phyloP scores from a whole-genome alignment of 2,797 vertebrate genomes.

The Characodon lateralis region DNA sequence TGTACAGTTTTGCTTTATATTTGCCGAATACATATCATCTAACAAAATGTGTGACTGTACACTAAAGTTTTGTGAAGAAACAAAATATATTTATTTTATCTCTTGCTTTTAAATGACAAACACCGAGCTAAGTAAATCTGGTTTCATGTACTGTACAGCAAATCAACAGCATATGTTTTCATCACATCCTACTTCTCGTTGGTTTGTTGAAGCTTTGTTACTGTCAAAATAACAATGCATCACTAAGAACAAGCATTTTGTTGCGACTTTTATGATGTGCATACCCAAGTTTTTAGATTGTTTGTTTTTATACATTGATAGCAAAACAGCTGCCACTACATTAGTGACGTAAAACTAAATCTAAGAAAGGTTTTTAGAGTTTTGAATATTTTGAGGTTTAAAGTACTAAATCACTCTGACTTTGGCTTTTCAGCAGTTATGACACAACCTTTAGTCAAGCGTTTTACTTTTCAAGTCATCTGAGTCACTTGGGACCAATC shows the following conservation, averaged over 20 bases:
- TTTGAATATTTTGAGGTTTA: slow-evolving; percentile 1
- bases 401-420: slow-evolving; percentile 36
- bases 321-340: neutral
- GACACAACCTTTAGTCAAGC: slow-evolving; percentile 54
- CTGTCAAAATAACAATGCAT: slow-evolving; percentile 2
- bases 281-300: neutral
- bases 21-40: neutral
- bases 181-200: slow-evolving; percentile 1
- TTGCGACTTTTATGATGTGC: neutral
- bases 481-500: slow-evolving; percentile 71
- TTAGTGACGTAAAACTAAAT: neutral
- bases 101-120: neutral
- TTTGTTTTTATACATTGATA: neutral
- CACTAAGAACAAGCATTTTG: neutral
- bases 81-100: neutral
- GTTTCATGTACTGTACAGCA: slow-evolving; percentile 5
- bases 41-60: neutral
- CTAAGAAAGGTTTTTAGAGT: neutral
- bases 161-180: slow-evolving; percentile 20
- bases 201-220: neutral
- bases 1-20: neutral
- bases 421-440: slow-evolving; percentile 32
- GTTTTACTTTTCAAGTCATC: slow-evolving; percentile 62
- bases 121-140: neutral
- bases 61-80: neutral